Evolutionary conservation across 2,888 invertebrate species (phyloP).

Genomic region (Lasioglossum zephyrum): DNA sequence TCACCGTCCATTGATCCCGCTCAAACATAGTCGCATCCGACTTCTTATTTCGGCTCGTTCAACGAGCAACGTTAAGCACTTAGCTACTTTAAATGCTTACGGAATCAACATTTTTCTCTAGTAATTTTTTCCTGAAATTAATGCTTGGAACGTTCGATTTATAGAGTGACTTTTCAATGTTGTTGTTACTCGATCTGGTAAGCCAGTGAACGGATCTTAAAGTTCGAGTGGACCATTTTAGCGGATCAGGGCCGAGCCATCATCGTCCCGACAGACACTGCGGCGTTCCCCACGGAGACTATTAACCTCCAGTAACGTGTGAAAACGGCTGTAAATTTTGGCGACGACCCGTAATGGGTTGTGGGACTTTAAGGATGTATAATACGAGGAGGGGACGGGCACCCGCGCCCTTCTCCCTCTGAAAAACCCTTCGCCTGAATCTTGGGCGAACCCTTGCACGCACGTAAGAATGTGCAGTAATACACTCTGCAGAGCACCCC

Average conservation of each 20-base stretch:
- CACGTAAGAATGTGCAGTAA: conserved; percentile 83
- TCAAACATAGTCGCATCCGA: neutral
- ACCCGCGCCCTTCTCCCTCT: conserved; percentile 54
- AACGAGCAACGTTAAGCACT: neutral
- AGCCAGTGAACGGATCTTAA: neutral
- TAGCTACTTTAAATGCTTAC: neutral
- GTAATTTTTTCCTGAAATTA: neutral
- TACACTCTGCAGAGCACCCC: conserved; percentile 77
- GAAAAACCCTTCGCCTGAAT: conserved; percentile 57
- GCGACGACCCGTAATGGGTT: conserved; percentile 79
- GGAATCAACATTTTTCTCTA: neutral
- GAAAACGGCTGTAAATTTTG: conserved; percentile 83
- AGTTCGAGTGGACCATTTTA: neutral
- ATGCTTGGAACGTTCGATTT: neutral
- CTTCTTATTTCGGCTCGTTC: neutral
- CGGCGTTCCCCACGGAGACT: conserved; percentile 65
- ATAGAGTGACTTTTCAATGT: neutral
- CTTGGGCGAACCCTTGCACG: conserved; percentile 67
- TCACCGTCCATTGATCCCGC: neutral
- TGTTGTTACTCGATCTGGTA: neutral
- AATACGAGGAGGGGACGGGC: conserved; percentile 71
- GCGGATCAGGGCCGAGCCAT: conserved; percentile 3
- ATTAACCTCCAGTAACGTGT: conserved; percentile 82
- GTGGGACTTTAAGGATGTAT: conserved; percentile 79
- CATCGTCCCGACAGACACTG: neutral